Base-by-base conservation (phyloP, 37 sponge, comb jelly and placozoan species). In the Spongilla lacustris region DNA sequence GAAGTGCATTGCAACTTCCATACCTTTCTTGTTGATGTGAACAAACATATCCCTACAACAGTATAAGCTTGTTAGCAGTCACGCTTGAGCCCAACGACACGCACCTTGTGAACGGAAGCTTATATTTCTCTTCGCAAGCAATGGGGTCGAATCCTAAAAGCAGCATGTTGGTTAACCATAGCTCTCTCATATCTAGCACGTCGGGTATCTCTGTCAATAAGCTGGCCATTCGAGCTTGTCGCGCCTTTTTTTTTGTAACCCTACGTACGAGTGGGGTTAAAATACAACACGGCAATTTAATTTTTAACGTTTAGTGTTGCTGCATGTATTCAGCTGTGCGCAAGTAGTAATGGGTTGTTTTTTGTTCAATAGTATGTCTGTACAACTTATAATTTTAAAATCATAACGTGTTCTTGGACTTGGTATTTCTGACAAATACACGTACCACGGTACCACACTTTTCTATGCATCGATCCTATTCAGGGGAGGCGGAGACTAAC, bases 11-110 rank as follows among this genome's bases (percentile, higher is more conserved):
- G 94, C 74, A 12, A 92, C 89, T 69, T 96, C 97, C 92, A 88
- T 94, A 0, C 88, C 97, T 49, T 91, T 94, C 83, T 88, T 89
- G 77, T 96, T 92, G 50, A 90, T 86, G 34, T 82, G 91, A 25
- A 48, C 78, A 84, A 96, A 96, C 95, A 96, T 96, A 41, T 96
- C 90, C 79, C 94, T 94, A 49, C 36, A 68, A 5, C n/a, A n/a
- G n/a, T 0, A 27, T 36, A 79, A 46, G 6, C 22, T 37, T 10
- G 25, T 41, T 36, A 4, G 26, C 33, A 14, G 23, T 13, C 67
- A 84, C 5, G 32, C 26, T 17, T 28, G 37, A n/a, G 26, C 75
- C 49, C 14, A 38, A 48, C 12, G n/a, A 25, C 41, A 36, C 79
- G 6, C 21, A 91, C 94, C 46, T 84, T 38, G 29, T 73, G 69